Evolutionary conservation across 2,797 vertebrate species (phyloP).

Genomic region (Loris lydekkerianus): DNA sequence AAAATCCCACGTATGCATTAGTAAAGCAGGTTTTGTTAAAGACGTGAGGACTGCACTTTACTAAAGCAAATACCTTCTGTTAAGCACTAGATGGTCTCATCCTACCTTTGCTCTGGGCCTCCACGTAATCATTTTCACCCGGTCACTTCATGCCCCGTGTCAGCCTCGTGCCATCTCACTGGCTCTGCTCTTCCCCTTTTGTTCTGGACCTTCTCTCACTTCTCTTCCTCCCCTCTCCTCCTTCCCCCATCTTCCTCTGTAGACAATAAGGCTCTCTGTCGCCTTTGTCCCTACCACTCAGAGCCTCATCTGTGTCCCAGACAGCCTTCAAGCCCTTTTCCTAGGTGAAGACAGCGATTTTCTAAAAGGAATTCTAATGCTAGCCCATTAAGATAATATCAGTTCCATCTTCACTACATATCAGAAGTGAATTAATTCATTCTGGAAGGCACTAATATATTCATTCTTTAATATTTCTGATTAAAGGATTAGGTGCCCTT

Average conservation of each 20-base stretch:
- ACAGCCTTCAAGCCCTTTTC: background rate
- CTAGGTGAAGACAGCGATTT: background rate
- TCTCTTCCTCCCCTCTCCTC: background rate
- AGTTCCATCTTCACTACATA: background rate
- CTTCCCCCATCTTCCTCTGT: background rate
- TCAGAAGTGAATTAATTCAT: background rate
- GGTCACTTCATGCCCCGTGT: background rate
- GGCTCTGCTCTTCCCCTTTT: background rate
- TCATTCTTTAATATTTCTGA: background rate
- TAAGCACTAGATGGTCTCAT: background rate
- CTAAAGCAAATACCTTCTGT: background rate
- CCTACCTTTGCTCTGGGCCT: background rate
- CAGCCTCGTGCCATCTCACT: background rate
- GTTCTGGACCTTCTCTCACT: background rate
- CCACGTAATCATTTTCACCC: background rate
- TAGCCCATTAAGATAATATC: background rate
- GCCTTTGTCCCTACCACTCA: background rate
- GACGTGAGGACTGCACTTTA: constrained; percentile 1
- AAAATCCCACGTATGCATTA: background rate
- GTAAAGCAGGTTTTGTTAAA: background rate
- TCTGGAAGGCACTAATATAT: background rate
- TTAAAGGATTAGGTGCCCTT: background rate
- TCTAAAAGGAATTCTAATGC: constrained; percentile 18
- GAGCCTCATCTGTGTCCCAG: background rate
- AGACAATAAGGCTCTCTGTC: background rate